These are phyloP conservation scores for Philypnodon macrostomus DNA, from an alignment of 2,797 vertebrate genomes.

Conservation along the genomic window DNA sequence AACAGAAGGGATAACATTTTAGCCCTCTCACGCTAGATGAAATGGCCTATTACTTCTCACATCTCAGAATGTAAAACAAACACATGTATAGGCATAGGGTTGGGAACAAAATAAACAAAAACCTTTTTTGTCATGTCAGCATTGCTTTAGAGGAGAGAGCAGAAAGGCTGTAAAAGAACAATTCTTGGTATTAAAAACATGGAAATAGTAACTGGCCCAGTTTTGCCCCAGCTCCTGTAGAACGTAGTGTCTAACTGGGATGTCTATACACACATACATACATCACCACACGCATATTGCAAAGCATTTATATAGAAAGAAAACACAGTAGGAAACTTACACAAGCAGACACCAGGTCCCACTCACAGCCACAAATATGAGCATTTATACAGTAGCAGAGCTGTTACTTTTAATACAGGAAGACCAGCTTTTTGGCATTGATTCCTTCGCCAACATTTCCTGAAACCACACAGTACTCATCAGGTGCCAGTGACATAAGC, in stretches of 20 bases:
- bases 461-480: conserved; percentile 59
- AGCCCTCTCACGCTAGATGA: conserved; percentile 57
- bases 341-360: conserved; percentile 15
- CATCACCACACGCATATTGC: conserved; percentile 17
- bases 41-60: conserved; percentile 47
- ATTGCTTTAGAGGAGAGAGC: conserved; percentile 16
- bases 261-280: conserved; percentile 6
- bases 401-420: conserved; percentile 52
- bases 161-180: conserved; percentile 15
- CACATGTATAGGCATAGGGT: conserved; percentile 39
- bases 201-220: conserved; percentile 42
- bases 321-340: conserved; percentile 7
- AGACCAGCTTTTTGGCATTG: conserved; percentile 39
- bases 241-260: conserved; percentile 22
- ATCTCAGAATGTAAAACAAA: conserved; percentile 42
- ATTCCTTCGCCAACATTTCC: conserved; percentile 51
- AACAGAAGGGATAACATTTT: conserved; percentile 68
- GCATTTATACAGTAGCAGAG: conserved; percentile 55
- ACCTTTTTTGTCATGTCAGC: conserved; percentile 22
- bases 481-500: conserved; percentile 71
- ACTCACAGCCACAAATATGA: conserved; percentile 37
- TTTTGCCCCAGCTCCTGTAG: conserved; percentile 36
- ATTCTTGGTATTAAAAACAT: conserved; percentile 30
- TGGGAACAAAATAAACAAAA: conserved; percentile 22
- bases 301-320: conserved; percentile 21